Evolutionary conservation across 2,797 vertebrate species (phyloP).

Genomic region (Denticeps clupeoides): DNA sequence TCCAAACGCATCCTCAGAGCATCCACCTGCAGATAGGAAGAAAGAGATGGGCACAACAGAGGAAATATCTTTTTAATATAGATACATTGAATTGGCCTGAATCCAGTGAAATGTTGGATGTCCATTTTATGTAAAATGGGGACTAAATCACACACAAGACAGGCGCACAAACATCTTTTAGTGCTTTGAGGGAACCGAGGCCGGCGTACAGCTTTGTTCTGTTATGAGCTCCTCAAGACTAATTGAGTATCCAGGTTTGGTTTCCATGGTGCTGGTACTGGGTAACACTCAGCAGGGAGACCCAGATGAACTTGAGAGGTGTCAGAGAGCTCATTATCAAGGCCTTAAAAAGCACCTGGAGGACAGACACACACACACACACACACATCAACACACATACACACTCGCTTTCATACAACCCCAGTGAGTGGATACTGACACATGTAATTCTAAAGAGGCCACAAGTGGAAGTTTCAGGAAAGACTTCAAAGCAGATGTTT

Average conservation of each 20-base stretch:
- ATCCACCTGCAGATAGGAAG: no score
- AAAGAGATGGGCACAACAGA: no score
- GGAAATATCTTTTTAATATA: no score
- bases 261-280: conserved; percentile 2
- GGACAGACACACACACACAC: conserved; percentile 1
- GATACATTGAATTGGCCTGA: no score
- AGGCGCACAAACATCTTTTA: not conserved
- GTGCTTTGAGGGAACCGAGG: no score
- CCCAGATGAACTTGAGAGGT: conserved; percentile 9
- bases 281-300: not conserved
- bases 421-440: not conserved
- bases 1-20: conserved; percentile 83
- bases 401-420: not conserved
- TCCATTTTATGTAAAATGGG: no score
- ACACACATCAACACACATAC: not conserved
- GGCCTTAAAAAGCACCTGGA: conserved; percentile 5
- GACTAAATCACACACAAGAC: not conserved
- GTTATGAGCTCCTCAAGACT: conserved; percentile 1
- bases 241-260: conserved; percentile 11
- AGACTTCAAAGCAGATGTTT: no score
- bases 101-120: no score
- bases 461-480: no score
- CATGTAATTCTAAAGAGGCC: no score
- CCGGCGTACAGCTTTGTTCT: not conserved
- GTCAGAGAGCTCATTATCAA: conserved; percentile 10